Evolutionary conservation across 2,113 vertebrate genomes (phyloP).

Genomic region (Pteruthius melanotis): DNA sequence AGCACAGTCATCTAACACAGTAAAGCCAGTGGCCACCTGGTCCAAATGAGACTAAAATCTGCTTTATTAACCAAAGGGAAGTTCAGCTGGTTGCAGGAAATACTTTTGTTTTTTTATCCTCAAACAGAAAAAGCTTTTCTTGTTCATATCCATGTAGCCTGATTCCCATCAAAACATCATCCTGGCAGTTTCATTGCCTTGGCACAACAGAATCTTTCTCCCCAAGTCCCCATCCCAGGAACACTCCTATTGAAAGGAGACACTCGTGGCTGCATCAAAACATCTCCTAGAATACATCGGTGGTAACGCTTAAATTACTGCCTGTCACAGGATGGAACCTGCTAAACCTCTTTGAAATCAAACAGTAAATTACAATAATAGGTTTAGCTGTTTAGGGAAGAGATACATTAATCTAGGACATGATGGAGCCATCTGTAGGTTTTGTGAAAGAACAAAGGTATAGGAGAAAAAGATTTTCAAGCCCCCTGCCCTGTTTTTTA

Average conservation of each 20-base stretch:
- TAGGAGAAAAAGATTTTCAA: not conserved
- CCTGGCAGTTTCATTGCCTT: not conserved
- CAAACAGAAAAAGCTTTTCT: not conserved
- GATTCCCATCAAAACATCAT: not conserved
- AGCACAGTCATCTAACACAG: not conserved
- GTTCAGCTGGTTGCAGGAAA: not conserved
- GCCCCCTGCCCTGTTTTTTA: not conserved
- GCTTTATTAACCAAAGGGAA: not conserved
- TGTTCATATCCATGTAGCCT: rapidly evolving
- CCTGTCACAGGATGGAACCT: not conserved
- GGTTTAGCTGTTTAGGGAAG: not conserved
- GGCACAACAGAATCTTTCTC: not conserved
- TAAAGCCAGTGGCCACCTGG: not conserved
- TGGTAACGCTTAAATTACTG: not conserved
- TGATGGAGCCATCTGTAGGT: not conserved
- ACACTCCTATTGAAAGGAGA: not conserved
- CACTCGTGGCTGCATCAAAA: not conserved
- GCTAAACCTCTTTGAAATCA: not conserved
- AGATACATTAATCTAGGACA: not conserved
- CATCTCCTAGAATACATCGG: not conserved
- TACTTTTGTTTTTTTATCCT: not conserved
- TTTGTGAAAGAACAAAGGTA: not conserved
- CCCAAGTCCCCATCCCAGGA: not conserved
- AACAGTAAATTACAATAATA: not conserved
- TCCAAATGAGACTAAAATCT: not conserved